Evolutionary conservation across 2,888 invertebrate species (phyloP), one percentile per base, ranked within the genome.

Genomic region (Philopedon plagiatum): DNA sequence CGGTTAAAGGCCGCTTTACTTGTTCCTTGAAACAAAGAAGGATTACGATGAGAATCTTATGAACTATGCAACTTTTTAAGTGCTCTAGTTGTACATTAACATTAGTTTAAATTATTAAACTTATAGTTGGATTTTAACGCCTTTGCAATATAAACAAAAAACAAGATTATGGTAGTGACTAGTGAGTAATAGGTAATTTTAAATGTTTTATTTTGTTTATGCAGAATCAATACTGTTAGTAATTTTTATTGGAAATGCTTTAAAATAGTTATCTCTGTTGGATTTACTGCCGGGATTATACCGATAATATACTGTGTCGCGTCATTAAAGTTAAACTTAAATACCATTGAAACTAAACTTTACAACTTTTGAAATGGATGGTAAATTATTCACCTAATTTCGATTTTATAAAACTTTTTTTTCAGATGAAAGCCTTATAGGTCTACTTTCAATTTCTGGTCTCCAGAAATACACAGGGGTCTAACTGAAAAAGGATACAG

Each of bases 121-220:
- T 54, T 54, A 54, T 29, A 18, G 51, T 54, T 15, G 5, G 15
- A 7, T 26, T 26, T 51, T 29, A 54, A 54, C 29, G 26, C 15
- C 13, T 54, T 11, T 21, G 1, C 29, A 1, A 54, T 29, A 54
- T 54, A 54, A 54, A 54, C 51, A 54, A 54, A 29, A 54, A 54
- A 29, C 29, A 54, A 54, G 29, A 29, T 54, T 29, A 54, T 2
- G 9, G 51, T 18, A 29, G 51, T 54, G 51, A 54, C 29, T 18
- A 29, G 51, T 54, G 51, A 54, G 51, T 54, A 54, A 54, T 29
- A 15, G 29, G 23, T 46, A 46, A 54, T 54, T 8, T 54, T 13
- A 54, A 15, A 26, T 4, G 23, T 54, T 54, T 54, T 54, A 54
- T 29, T 54, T 29, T 29, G 29, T 54, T 54, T 54, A 29, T 9